A percentile compares a stretch with the other conserved stretches of the same genome.
Evolutionary conservation across 2,113 vertebrate genomes (phyloP).

Genomic region (Hydropotes inermis): DNA sequence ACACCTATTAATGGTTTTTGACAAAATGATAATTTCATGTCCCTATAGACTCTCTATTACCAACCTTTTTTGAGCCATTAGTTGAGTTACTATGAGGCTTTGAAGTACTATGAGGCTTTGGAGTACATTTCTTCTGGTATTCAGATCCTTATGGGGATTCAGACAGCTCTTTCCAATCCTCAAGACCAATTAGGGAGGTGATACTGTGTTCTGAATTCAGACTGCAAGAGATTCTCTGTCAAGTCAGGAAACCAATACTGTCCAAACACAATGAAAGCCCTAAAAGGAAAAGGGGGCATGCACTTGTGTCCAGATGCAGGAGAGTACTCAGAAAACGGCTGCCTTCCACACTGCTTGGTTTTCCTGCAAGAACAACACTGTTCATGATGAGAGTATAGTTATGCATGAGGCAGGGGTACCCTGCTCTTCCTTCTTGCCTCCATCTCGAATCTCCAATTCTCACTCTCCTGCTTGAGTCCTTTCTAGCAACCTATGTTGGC

Average conservation of each 20-base stretch:
- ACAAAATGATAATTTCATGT: slow-evolving; percentile 1
- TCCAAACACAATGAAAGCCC: neutral
- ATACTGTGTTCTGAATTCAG: neutral
- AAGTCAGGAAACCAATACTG: neutral
- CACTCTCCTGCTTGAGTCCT: neutral
- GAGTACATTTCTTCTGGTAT: neutral
- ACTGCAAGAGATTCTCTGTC: neutral
- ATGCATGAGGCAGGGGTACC: fast-evolving
- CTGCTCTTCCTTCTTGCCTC: neutral
- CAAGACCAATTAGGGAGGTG: neutral
- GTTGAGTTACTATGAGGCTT: neutral
- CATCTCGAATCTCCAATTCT: neutral
- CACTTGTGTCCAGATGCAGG: neutral
- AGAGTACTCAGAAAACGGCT: neutral
- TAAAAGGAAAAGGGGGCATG: neutral
- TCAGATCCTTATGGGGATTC: neutral
- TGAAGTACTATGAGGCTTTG: neutral
- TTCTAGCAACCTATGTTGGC: neutral
- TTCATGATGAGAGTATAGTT: neutral
- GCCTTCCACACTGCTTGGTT: neutral
- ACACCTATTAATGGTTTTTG: neutral
- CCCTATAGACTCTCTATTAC: neutral
- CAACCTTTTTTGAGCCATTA: neutral
- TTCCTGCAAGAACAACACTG: neutral
- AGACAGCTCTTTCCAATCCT: neutral